These are phyloP conservation scores for Gallirallus australis DNA, from an alignment of 2,797 vertebrate species.

Conservation along the genomic window DNA sequence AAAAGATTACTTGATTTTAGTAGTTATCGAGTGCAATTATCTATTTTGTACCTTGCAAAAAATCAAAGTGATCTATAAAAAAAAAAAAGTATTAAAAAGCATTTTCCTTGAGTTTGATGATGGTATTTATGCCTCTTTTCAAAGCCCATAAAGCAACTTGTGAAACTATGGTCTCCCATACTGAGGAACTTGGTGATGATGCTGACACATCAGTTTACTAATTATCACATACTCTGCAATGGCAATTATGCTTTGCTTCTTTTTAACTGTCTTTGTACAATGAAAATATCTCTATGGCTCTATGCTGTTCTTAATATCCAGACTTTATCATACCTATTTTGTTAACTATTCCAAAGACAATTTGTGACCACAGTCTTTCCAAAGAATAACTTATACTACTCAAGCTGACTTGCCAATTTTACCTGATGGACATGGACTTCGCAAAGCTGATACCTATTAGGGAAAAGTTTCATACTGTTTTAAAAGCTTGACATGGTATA, in stretches of 20 bases:
- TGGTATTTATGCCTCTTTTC: slow-evolving; percentile 40
- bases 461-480: neutral
- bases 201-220: slow-evolving; percentile 51
- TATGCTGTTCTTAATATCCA: neutral
- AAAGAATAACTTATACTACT: neutral
- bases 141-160: slow-evolving; percentile 62
- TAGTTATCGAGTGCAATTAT: neutral
- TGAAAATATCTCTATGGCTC: neutral
- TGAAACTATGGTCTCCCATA: neutral
- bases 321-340: neutral
- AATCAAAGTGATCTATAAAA: slow-evolving; percentile 50
- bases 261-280: neutral
- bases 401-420: neutral
- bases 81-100: slow-evolving; percentile 37
- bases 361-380: neutral
- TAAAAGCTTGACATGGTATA: neutral
- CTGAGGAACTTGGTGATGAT: slow-evolving; percentile 30
- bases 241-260: slow-evolving; percentile 15
- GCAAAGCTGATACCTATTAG: neutral
- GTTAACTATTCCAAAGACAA: neutral
- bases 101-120: slow-evolving; percentile 32
- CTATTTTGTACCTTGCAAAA: slow-evolving; percentile 39
- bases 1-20: neutral
- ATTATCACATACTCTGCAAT: slow-evolving; percentile 30
- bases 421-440: neutral